Conservation (phyloP, 2,113 vertebrate genomes). For the Saiga tatarica region DNA sequence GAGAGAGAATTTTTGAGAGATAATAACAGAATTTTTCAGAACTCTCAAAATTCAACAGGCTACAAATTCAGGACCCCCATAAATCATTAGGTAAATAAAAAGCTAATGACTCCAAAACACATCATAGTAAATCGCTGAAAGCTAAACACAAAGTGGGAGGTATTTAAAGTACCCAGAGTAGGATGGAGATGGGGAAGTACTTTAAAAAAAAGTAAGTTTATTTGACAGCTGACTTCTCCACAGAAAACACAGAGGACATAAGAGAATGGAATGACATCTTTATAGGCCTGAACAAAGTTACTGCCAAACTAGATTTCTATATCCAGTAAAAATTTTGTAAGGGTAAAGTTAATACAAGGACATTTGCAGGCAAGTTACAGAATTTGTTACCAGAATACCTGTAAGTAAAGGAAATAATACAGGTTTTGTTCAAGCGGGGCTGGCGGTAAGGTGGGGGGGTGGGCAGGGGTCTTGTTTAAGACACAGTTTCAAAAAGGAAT, state of each 20-base stretch:
- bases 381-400: background rate
- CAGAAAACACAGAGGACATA: background rate
- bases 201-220: background rate
- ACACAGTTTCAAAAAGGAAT: background rate
- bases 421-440: background rate
- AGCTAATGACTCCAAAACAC: background rate
- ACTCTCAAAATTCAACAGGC: background rate
- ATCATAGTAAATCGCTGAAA: background rate
- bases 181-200: background rate
- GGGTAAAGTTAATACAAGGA: background rate
- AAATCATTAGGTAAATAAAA: background rate
- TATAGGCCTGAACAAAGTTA: background rate
- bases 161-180: background rate
- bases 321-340: background rate
- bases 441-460: rapidly evolving
- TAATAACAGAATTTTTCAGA: background rate
- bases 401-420: background rate
- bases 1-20: background rate
- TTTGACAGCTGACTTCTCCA: background rate
- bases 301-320: background rate
- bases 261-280: background rate
- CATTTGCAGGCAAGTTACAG: background rate
- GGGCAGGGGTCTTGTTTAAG: background rate
- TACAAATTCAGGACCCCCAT: background rate
- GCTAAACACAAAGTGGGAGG: background rate